phyloP scores from a whole-genome alignment of 2,113 vertebrate genomes.

The Miniopterus natalensis region DNA sequence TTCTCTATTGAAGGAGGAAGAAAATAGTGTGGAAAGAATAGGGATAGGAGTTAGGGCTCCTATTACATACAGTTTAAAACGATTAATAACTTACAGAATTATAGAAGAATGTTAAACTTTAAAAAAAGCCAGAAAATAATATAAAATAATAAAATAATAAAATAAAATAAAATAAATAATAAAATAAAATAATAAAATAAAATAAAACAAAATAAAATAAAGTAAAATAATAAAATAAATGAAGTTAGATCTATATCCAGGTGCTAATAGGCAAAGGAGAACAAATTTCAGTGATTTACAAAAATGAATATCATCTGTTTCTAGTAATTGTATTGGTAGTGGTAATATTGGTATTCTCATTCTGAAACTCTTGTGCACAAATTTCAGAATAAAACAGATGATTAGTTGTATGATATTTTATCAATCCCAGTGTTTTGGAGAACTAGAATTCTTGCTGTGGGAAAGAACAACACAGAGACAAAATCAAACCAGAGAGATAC shows the following conservation, averaged over 20 bases:
- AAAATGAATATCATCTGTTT: not conserved
- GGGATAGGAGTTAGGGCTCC: not conserved
- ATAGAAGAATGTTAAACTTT: not conserved
- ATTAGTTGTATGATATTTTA: not conserved
- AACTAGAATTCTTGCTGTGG: not conserved
- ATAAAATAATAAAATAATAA: not conserved
- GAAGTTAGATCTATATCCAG: not conserved
- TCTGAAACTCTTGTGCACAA: not conserved
- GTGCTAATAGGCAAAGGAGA: not conserved
- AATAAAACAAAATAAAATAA: too few relatives aligned
- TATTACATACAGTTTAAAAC: not conserved
- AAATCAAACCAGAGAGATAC: not conserved
- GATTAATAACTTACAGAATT: not conserved
- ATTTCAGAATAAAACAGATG: too few relatives aligned
- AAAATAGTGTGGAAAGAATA: not conserved
- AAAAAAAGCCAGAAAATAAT: not conserved
- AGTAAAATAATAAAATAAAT: not conserved
- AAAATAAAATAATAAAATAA: too few relatives aligned
- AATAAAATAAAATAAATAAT: not conserved
- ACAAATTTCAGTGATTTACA: not conserved
- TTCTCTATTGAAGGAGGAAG: not conserved
- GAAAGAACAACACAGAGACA: not conserved
- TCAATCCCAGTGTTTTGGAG: not conserved
- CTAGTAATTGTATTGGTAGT: not conserved
- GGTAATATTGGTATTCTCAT: not conserved